Evolutionary conservation across 2,113 vertebrate genomes (phyloP), one percentile per base, ranked within the genome.

Genomic region (Lasiurus cinereus): DNA sequence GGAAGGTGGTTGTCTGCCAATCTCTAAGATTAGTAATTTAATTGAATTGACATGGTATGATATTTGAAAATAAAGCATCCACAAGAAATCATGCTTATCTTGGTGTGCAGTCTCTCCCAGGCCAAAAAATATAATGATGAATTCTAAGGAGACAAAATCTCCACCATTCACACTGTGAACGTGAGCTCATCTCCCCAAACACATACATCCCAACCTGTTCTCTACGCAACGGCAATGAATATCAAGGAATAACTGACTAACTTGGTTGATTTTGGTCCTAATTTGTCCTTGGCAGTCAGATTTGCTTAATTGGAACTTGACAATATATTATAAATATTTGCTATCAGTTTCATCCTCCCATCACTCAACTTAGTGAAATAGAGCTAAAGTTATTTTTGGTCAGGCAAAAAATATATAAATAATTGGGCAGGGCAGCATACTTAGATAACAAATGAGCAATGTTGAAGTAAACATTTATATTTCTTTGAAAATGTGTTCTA

Each of bases 41-140:
- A 80, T 18, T 94, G 13, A 77, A 70, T 33, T 12, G 19, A 12
- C 33, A 78, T 73, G 3, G 74, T 36, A 48, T 59, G 11, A 10
- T 89, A 72, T 76, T 52, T 84, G 12, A 90, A 96, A 93, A 90
- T 70, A 59, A 89, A 96, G 21, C 15, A 93, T 39, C 22, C 19
- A 52, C 56, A 78, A 88, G 22, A 95, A 90, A 52, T 0, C 9
- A 39, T 80, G 52, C 33, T 88, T 70, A 88, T 11, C 10, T 1
- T 82, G 67, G 54, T 93, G 50, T 1, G 4, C 16, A 46, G 36
- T 78, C 66, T 64, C 19, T 9, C 46, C 31, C 16, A 67, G 3
- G 21, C 31, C 19, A 12, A 73, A 31, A 77, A 90, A 93, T 84
- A 56, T 33, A 50, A 18, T 19, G 12, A 88, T 21, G 12, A 29